These are phyloP conservation scores for Timema podura DNA, from an alignment of 2,888 invertebrate genomes.

Conservation along the genomic window DNA sequence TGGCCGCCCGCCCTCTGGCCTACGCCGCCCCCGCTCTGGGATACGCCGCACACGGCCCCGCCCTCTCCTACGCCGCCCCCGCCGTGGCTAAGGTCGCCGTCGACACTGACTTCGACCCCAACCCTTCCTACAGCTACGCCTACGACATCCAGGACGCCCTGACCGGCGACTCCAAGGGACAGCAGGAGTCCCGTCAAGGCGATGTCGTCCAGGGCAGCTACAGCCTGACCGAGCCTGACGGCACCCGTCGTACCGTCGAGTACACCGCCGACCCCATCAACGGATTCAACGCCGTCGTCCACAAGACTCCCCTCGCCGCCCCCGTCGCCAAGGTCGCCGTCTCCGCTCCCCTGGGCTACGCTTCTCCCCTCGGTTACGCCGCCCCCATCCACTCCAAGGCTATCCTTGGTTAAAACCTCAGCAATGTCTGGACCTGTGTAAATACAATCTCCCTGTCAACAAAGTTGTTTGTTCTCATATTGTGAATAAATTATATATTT, in stretches of 20 bases:
- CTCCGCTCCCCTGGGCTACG: slow-evolving; percentile 23
- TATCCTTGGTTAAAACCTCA: background rate
- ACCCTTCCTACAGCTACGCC: slow-evolving; percentile 30
- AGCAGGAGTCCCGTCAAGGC: slow-evolving; percentile 28
- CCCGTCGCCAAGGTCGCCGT: slow-evolving; percentile 24
- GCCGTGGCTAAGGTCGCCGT: slow-evolving; percentile 12
- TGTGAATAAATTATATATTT: too few relatives aligned
- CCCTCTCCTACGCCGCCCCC: background rate
- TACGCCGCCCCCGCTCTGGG: background rate
- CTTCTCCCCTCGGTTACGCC: slow-evolving; percentile 24
- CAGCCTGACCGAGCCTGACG: slow-evolving; percentile 29
- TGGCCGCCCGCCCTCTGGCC: slow-evolving; percentile 19
- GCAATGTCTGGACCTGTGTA: too few relatives aligned
- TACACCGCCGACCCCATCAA: slow-evolving; percentile 31
- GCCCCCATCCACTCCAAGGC: slow-evolving; percentile 22
- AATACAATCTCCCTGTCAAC: too few relatives aligned
- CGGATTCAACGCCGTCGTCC: slow-evolving; percentile 31
- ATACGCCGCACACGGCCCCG: background rate
- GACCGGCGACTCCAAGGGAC: slow-evolving; percentile 30
- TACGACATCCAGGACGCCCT: slow-evolving; percentile 29
- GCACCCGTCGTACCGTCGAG: slow-evolving; percentile 28
- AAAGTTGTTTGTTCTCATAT: too few relatives aligned
- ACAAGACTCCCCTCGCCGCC: slow-evolving; percentile 22
- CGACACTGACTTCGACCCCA: slow-evolving; percentile 29
- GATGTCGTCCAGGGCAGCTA: slow-evolving; percentile 28